Evolutionary conservation across 1,140 invertebrate genomes (phyloP).

Genomic region (Archegozetes longisetosus): DNA sequence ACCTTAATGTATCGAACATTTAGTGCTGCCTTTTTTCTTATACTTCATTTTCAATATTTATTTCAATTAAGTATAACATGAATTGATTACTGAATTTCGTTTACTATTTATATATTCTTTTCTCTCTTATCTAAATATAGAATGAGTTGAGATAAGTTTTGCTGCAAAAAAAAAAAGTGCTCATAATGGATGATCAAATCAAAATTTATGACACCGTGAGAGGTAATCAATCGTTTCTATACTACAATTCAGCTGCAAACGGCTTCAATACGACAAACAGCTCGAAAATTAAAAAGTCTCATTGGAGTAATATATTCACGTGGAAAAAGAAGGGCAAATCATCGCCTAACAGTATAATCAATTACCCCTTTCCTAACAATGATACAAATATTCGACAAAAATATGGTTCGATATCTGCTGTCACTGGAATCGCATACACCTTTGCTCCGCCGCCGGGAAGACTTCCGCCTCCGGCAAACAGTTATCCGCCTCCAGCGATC

Average conservation of each 20-base stretch:
- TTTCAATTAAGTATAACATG: too few species aligned
- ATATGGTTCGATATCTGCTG: background rate
- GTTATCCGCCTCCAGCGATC: background rate
- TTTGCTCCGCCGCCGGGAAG: background rate
- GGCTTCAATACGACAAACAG: background rate
- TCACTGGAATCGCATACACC: background rate
- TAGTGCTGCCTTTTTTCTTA: too few species aligned
- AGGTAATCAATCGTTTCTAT: background rate
- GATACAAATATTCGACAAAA: background rate
- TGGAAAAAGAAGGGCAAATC: background rate
- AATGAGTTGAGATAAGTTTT: too few species aligned
- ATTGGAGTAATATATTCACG: background rate
- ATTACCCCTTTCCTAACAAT: background rate
- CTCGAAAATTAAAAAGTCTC: background rate
- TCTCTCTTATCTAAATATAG: too few species aligned
- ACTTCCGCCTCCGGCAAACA: background rate
- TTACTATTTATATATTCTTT: too few species aligned
- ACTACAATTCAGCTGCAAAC: background rate
- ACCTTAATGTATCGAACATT: too few species aligned
- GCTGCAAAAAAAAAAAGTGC: background rate
- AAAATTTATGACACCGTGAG: background rate
- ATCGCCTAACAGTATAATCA: background rate
- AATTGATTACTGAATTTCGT: too few species aligned
- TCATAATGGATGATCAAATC: background rate
- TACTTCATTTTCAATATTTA: too few species aligned